Percentiles rank a stretch among this genome's conserved stretches.
Conservation (phyloP, 2,113 vertebrate species). For the Prinia subflava region DNA sequence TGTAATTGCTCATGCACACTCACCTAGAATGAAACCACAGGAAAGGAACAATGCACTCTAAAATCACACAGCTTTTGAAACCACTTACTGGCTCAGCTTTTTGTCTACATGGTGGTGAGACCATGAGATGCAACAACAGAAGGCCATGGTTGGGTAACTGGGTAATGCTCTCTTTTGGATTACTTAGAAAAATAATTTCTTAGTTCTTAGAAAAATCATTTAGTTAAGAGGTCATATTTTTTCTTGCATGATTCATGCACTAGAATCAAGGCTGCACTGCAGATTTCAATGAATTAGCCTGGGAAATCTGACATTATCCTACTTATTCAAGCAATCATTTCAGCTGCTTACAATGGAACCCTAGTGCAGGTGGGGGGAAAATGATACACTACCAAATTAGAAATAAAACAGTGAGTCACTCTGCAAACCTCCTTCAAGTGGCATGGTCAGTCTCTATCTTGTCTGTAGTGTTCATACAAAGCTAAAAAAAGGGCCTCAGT, state of each 20-base stretch:
- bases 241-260: not conserved
- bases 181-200: not conserved
- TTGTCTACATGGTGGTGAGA: not conserved
- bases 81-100: not conserved
- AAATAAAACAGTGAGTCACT: slow-evolving; percentile 17
- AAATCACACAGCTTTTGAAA: not conserved
- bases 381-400: not conserved
- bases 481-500: not conserved
- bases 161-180: not conserved
- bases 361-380: not conserved
- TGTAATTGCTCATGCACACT: slow-evolving; percentile 38
- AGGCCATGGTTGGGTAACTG: not conserved
- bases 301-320: not conserved
- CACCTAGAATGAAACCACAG: slow-evolving; percentile 30
- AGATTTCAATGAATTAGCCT: not conserved
- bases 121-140: not conserved
- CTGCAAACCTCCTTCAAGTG: not conserved
- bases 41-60: not conserved
- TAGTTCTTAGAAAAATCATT: not conserved
- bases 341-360: not conserved
- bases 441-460: not conserved
- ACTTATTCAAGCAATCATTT: slow-evolving; percentile 1
- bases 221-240: not conserved
- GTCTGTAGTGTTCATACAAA: not conserved
- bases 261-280: not conserved